Evolutionary conservation across 2,797 vertebrate species (phyloP), one percentile per base, ranked within the genome.

Genomic region (Denticeps clupeoides): DNA sequence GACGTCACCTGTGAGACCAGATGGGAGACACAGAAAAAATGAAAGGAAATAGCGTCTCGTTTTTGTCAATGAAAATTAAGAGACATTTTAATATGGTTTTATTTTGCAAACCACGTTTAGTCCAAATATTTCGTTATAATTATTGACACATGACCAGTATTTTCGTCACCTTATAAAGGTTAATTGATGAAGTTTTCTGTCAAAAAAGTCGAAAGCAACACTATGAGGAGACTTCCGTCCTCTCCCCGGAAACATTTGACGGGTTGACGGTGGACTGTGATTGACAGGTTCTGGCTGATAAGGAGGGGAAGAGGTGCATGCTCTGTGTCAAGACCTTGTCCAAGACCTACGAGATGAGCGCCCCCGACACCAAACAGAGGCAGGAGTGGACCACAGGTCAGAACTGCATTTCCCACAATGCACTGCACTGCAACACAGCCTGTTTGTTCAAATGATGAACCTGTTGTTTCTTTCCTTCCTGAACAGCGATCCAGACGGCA

Each of bases 361-460:
- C 85, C 7, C 84, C 86, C 1, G 88, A 89, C 67, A 87, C 86
- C 69, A 88, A 87, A 74, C 89, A 87, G 69, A 87, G 82, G 45
- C 88, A 89, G 60, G 87, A 90, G 45, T 89, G 87, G 87, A 86
- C 88, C 67, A 85, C 87, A 70, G 86, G 87, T 89, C 58, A 73
- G 28, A 21, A 2, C 19, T 25, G 21, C n/a, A 37, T 31, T 10
- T 23, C 3, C 31, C 15, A 4, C 45, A 1, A 19, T 7, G 6
- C 27, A 21, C 2, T 13, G 31, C 31, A 28, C 10, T 31, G 12
- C n/a, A 31, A 15, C n/a, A 5, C 38, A 19, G 3, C 5, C 38
- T 21, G 18, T 9, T 19, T n/a, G 1, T 13, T 2, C 7, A 12
- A 3, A 22, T 45, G 11, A 44, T 16, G 12, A 7, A 26, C 2